Conservation (phyloP, 2,113 vertebrate species). For the Hemicordylus capensis region DNA sequence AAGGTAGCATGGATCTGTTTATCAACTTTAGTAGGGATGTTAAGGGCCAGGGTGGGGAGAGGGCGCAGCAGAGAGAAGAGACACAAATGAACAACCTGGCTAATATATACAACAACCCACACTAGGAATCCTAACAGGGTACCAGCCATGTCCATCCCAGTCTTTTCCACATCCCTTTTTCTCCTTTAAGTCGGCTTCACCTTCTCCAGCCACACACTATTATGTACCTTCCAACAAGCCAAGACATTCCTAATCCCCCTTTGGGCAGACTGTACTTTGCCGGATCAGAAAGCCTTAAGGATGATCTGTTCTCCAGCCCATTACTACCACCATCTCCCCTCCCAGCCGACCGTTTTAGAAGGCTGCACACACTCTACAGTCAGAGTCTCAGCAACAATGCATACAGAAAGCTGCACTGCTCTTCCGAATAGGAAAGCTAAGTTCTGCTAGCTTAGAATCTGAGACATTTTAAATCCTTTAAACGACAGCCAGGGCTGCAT, state of each 20-base stretch:
- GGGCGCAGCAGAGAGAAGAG: background rate
- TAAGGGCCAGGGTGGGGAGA: no score
- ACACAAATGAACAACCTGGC: background rate
- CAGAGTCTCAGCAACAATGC: background rate
- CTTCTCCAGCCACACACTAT: background rate
- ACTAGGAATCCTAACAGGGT: background rate
- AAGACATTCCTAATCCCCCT: background rate
- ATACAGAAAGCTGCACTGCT: background rate
- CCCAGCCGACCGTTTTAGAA: background rate
- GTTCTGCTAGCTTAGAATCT: background rate
- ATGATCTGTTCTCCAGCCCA: background rate
- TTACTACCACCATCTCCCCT: background rate
- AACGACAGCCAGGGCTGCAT: background rate
- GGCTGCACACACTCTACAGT: background rate
- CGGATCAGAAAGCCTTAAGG: background rate
- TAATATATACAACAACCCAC: background rate
- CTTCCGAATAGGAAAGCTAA: background rate
- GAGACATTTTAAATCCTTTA: background rate
- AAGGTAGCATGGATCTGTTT: background rate
- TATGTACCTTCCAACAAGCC: background rate
- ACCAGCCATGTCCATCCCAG: background rate
- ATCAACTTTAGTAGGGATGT: background rate
- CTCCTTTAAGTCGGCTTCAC: no score
- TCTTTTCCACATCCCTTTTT: background rate
- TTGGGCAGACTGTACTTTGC: background rate